phyloP scores from a whole-genome alignment of 1,140 invertebrate species.

The Drosophila ohnishii region DNA sequence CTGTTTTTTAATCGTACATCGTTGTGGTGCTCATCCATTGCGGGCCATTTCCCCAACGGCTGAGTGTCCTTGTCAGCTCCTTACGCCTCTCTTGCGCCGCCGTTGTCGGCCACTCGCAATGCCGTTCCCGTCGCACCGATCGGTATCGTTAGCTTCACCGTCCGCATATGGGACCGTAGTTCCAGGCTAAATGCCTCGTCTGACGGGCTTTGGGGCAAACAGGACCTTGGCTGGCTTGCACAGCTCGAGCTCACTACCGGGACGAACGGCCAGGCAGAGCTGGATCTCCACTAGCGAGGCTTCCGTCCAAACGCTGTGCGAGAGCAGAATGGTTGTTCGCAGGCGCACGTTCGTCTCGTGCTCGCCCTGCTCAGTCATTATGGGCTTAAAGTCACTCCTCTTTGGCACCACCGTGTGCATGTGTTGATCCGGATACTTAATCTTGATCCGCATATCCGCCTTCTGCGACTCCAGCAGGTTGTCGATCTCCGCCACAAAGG shows the following conservation, averaged over 20 bases:
- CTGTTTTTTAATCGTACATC: neutral
- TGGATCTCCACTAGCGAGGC: slow-evolving; percentile 94
- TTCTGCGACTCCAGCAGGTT: slow-evolving; percentile 88
- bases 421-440: slow-evolving; percentile 96
- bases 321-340: slow-evolving; percentile 88
- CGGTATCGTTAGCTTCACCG: neutral
- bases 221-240: slow-evolving; percentile 95
- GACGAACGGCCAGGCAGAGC: slow-evolving; percentile 89
- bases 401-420: slow-evolving; percentile 91
- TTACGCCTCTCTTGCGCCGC: slow-evolving; percentile 2
- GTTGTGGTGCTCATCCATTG: neutral
- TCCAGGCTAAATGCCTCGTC: slow-evolving; percentile 88
- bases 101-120: neutral
- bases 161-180: neutral
- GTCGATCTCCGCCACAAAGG: slow-evolving; percentile 92
- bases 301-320: slow-evolving; percentile 95
- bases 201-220: slow-evolving; percentile 93
- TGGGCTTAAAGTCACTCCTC: slow-evolving; percentile 86
- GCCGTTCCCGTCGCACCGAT: neutral
- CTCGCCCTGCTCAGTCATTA: slow-evolving; percentile 81
- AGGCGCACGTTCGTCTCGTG: slow-evolving; percentile 88
- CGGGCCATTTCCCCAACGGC: neutral
- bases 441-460: slow-evolving; percentile 89
- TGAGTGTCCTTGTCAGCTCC: slow-evolving; percentile 21
- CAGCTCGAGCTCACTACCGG: slow-evolving; percentile 89